phyloP scores from a whole-genome alignment of 2,113 vertebrate genomes.

The Nyctibius bracteatus region DNA sequence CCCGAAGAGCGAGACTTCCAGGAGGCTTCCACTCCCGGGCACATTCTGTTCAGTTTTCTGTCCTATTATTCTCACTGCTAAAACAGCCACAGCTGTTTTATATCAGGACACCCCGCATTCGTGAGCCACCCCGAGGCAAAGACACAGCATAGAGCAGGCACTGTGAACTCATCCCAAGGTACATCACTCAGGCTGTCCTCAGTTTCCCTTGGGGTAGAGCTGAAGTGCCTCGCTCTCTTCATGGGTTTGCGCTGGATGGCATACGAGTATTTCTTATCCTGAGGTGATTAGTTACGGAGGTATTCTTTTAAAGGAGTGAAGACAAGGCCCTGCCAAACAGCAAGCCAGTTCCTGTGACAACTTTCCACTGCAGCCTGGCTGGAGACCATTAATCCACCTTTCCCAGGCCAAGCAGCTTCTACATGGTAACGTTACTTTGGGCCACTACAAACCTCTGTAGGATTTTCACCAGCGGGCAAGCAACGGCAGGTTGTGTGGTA shows the following conservation, averaged over 20 bases:
- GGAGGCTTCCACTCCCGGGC: background rate
- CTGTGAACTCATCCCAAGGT: background rate
- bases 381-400: background rate
- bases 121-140: background rate
- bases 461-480: background rate
- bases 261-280: background rate
- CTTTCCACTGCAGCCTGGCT: conserved; percentile 40
- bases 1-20: background rate
- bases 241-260: background rate
- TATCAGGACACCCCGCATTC: background rate
- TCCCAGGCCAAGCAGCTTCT: background rate
- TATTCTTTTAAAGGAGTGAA: background rate
- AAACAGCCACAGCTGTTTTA: conserved; percentile 9
- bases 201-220: background rate
- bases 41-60: conserved; percentile 21
- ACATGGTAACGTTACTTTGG: fast-evolving
- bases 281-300: background rate
- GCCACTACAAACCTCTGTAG: background rate
- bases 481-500: background rate
- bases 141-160: background rate
- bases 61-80: background rate
- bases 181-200: background rate
- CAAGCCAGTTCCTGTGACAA: conserved; percentile 44
- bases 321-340: background rate
- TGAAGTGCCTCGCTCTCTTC: background rate